Evolutionary conservation across 2,113 vertebrate species (phyloP).

Genomic region (Micromys minutus): DNA sequence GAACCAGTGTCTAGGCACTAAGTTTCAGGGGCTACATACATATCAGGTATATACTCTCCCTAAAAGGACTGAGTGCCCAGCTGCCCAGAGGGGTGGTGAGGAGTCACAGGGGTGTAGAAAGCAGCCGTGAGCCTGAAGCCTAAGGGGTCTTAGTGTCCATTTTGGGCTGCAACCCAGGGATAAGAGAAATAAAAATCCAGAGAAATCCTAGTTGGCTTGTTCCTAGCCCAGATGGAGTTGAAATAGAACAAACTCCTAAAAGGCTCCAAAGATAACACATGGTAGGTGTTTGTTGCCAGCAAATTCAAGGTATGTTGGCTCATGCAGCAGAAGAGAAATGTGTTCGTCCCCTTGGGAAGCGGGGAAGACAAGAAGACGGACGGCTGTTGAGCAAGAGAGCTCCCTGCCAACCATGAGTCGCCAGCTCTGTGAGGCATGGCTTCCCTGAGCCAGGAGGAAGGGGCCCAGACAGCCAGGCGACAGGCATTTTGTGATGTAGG

Average conservation of each 20-base stretch:
- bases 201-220: conserved; percentile 73
- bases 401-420: conserved; percentile 35
- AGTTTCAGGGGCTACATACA: neutral
- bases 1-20: neutral
- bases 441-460: conserved; percentile 52
- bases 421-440: conserved; percentile 36
- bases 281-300: conserved; percentile 65
- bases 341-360: conserved; percentile 37
- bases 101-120: neutral
- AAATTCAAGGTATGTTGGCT: conserved; percentile 74
- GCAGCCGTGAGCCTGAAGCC: neutral
- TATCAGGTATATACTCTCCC: neutral
- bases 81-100: neutral
- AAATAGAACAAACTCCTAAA: conserved; percentile 49
- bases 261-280: conserved; percentile 72
- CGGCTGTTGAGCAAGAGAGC: conserved; percentile 34
- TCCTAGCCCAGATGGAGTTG: conserved; percentile 73
- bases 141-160: neutral
- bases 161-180: conserved; percentile 28
- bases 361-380: conserved; percentile 50
- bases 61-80: neutral
- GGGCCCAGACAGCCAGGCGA: conserved; percentile 71
- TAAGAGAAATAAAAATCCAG: conserved; percentile 63
- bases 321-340: conserved; percentile 14
- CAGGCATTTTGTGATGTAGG: conserved; percentile 26